A percentile compares a stretch with the other conserved stretches of the same genome.
These are phyloP conservation scores for Pagrus major DNA, from an alignment of 2,113 vertebrate genomes.

Conservation along the genomic window DNA sequence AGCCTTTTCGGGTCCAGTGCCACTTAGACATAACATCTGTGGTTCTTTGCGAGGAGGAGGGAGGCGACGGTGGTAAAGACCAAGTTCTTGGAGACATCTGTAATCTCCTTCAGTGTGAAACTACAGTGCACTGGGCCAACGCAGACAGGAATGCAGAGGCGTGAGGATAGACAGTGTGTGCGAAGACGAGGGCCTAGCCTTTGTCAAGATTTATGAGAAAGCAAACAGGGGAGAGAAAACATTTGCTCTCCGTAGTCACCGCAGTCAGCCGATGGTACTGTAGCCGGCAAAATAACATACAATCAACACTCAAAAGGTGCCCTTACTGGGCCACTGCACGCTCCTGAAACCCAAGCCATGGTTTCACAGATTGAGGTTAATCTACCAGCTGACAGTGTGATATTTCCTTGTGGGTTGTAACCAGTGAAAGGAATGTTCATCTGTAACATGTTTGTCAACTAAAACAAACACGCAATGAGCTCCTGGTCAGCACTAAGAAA, in stretches of 20 bases:
- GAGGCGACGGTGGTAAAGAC: background rate
- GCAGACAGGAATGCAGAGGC: constrained; percentile 64
- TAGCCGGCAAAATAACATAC: constrained; percentile 24
- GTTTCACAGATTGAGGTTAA: background rate
- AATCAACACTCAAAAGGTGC: constrained; percentile 9
- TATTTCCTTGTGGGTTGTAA: constrained; percentile 8
- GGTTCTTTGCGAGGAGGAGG: background rate
- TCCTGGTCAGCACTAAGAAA: constrained; percentile 1
- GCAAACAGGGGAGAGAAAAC: constrained; percentile 46
- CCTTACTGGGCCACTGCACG: background rate
- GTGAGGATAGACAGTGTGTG: constrained; percentile 45
- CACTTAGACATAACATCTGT: constrained; percentile 1
- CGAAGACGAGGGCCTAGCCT: constrained; percentile 37
- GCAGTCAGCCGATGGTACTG: constrained; percentile 16
- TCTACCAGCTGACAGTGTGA: constrained; percentile 14
- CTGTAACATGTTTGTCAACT: constrained; percentile 15
- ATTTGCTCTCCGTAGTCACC: constrained; percentile 44
- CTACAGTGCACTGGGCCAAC: constrained; percentile 55
- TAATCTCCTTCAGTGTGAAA: constrained; percentile 64
- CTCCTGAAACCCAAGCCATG: background rate
- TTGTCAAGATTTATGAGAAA: constrained; percentile 64
- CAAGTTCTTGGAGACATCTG: constrained; percentile 58
- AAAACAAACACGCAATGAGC: constrained; percentile 1
- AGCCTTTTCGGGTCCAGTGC: constrained; percentile 6
- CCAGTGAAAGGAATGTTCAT: constrained; percentile 44